phyloP scores from a whole-genome alignment of 2,888 invertebrate genomes.

The Nyleta sp. region DNA sequence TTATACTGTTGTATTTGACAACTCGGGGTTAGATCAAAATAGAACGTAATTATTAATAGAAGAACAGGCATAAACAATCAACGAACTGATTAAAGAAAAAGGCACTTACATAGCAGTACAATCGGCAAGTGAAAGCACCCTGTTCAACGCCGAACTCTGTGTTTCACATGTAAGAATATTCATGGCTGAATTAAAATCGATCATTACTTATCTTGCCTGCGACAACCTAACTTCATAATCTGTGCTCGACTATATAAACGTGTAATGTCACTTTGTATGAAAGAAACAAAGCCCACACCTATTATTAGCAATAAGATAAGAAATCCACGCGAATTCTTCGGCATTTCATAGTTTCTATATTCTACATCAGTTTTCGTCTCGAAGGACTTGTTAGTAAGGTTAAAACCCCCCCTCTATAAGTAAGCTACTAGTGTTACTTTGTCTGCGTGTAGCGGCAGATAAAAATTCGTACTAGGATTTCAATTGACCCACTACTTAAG shows the following conservation, averaged over 20 bases:
- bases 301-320: conserved; percentile 26
- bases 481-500: too few species aligned
- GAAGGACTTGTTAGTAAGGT: conserved; percentile 18
- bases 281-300: conserved; percentile 50
- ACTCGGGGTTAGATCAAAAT: conserved; percentile 26
- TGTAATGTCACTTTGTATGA: conserved; percentile 38
- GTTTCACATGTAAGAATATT: conserved; percentile 62
- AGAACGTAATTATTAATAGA: conserved; percentile 14
- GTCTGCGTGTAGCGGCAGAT: too few species aligned
- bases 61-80: conserved; percentile 39
- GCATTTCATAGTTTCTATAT: too few species aligned
- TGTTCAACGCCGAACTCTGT: conserved; percentile 25
- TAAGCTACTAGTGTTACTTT: neutral
- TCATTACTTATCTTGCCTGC: conserved; percentile 47
- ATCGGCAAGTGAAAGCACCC: conserved; percentile 14
- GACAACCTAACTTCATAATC: conserved; percentile 43
- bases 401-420: neutral
- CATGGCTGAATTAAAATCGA: conserved; percentile 50
- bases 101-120: conserved; percentile 41
- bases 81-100: conserved; percentile 21
- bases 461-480: too few species aligned
- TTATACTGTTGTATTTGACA: neutral
- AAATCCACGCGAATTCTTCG: neutral
- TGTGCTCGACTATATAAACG: conserved; percentile 21
- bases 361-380: neutral